Percentiles rank a stretch among this genome's conserved stretches.
Evolutionary conservation across 2,888 invertebrate species (phyloP).

Genomic region (Lumbricus terrestris): DNA sequence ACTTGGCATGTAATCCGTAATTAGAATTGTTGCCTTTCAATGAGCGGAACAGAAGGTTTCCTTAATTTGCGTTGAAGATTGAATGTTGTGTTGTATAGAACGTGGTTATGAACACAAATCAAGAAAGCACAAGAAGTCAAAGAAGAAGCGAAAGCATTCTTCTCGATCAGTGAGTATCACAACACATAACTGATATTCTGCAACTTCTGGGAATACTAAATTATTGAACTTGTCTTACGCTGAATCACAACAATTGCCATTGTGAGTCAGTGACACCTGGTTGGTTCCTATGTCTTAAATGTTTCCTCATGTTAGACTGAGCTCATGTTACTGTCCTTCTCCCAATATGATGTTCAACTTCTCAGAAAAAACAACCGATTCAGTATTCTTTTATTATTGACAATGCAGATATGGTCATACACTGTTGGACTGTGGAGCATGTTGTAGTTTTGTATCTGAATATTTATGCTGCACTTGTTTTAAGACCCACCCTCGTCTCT

Average conservation of each 20-base stretch:
- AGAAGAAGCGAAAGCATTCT: slow-evolving; percentile 56
- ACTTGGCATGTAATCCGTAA: too few species aligned
- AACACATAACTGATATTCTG: not conserved
- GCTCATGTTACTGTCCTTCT: not conserved
- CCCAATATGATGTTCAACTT: not conserved
- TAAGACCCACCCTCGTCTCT: not conserved
- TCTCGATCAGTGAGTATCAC: slow-evolving; percentile 26
- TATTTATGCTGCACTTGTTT: not conserved
- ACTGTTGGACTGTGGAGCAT: not conserved
- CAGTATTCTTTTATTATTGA: not conserved
- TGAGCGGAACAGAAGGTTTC: too few species aligned
- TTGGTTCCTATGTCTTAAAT: not conserved
- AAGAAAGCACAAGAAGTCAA: slow-evolving; percentile 60
- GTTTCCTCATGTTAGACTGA: not conserved
- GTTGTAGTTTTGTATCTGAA: not conserved
- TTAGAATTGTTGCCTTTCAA: too few species aligned
- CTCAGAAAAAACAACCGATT: not conserved
- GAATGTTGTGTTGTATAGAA: not conserved
- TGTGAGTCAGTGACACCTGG: not conserved
- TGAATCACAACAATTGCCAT: not conserved
- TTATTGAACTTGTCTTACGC: not conserved
- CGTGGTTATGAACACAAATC: slow-evolving; percentile 37
- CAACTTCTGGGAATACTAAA: not conserved
- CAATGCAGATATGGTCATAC: not conserved
- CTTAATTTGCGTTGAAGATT: too few species aligned